Conservation (phyloP, 1,140 invertebrate genomes). For the Grapholita molesta region DNA sequence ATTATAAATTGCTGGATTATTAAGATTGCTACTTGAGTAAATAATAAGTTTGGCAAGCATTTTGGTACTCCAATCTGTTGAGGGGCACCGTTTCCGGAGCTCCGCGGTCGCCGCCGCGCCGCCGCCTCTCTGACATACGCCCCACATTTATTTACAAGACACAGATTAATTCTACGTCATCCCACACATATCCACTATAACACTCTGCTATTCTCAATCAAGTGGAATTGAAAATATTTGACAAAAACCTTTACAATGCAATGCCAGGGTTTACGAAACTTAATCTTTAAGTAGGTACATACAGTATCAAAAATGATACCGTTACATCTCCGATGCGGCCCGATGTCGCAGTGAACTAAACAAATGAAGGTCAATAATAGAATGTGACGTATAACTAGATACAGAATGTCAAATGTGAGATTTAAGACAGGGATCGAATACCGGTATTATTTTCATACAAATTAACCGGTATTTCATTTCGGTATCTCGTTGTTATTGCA, state of each 20-base stretch:
- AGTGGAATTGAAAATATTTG: slow-evolving; percentile 15
- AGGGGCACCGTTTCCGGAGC: slow-evolving; percentile 39
- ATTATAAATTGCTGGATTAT: not conserved
- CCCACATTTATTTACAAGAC: slow-evolving; percentile 62
- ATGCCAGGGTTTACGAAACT: not conserved
- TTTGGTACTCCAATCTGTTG: slow-evolving; percentile 45
- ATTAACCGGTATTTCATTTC: too few species aligned
- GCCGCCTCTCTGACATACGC: slow-evolving; percentile 47
- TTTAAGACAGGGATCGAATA: too few species aligned
- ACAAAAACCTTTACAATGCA: not conserved
- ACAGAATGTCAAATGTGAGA: too few species aligned
- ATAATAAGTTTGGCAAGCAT: slow-evolving; percentile 50
- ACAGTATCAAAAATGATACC: too few species aligned
- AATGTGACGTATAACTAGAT: too few species aligned
- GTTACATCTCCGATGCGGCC: too few species aligned
- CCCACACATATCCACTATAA: slow-evolving; percentile 47
- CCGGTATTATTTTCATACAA: too few species aligned
- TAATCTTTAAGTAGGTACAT: too few species aligned
- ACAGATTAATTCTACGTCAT: slow-evolving; percentile 61
- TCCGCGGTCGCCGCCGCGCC: slow-evolving; percentile 29
- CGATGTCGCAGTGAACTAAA: too few species aligned
- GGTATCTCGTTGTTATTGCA: too few species aligned
- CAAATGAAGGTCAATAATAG: too few species aligned
- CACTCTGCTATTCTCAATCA: slow-evolving; percentile 44
- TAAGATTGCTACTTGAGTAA: slow-evolving; percentile 8